These are phyloP conservation scores for Clunio marinus DNA, from an alignment of 2,888 invertebrate species.

Conservation along the genomic window DNA sequence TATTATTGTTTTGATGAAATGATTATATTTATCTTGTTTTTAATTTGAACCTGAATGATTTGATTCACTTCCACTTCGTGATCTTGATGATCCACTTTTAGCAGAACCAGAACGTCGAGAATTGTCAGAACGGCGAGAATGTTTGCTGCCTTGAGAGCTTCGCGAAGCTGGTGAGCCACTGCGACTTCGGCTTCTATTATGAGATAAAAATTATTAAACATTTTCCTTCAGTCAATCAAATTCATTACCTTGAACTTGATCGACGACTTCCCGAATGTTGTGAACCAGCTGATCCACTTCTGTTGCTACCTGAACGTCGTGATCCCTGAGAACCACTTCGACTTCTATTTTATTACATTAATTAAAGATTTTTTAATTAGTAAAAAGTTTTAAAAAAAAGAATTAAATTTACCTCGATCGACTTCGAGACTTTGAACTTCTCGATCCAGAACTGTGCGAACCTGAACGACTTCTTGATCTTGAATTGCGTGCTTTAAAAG, in stretches of 20 bases:
- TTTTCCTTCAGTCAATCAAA: background rate
- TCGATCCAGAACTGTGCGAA: slow-evolving; percentile 2
- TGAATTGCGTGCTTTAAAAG: background rate
- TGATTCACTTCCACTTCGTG: slow-evolving; percentile 34
- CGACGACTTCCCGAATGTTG: background rate
- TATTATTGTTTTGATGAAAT: background rate
- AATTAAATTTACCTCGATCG: slow-evolving; percentile 41
- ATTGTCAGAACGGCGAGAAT: background rate
- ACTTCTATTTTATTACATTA: background rate
- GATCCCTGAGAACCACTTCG: slow-evolving; percentile 3
- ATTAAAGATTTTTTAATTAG: background rate
- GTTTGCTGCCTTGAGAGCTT: slow-evolving; percentile 1
- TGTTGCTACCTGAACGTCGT: background rate
- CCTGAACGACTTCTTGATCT: slow-evolving; percentile 42
- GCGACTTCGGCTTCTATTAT: background rate
- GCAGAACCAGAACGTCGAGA: slow-evolving; percentile 42
- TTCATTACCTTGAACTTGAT: slow-evolving; percentile 1
- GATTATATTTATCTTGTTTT: too few relatives aligned
- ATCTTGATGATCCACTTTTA: slow-evolving; percentile 44
- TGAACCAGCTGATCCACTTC: background rate
- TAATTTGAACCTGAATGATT: slow-evolving; percentile 11
- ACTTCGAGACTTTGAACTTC: slow-evolving; percentile 18
- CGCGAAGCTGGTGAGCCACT: slow-evolving; percentile 2
- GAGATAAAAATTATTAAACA: background rate
- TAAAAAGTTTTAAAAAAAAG: background rate